These are phyloP conservation scores for Gallinago jamesoni DNA, from an alignment of 2,113 vertebrate species.

Conservation along the genomic window DNA sequence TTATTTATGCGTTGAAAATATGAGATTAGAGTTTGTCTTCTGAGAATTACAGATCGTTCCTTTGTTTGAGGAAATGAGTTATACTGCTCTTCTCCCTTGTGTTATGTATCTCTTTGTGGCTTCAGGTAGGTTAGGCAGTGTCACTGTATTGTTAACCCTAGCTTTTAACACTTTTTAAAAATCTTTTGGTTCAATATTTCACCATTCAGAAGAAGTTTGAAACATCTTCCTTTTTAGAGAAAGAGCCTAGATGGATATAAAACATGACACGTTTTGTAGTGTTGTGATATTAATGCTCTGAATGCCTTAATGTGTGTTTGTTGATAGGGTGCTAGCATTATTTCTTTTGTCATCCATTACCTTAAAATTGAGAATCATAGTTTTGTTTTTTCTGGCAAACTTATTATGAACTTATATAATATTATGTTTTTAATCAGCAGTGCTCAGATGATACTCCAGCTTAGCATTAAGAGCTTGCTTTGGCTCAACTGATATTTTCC, in stretches of 20 bases:
- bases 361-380: background rate
- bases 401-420: background rate
- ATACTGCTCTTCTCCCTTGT: background rate
- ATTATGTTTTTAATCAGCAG: background rate
- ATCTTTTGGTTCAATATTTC: background rate
- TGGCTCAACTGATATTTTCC: background rate
- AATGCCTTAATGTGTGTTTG: background rate
- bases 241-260: background rate
- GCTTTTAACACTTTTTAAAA: background rate
- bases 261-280: background rate
- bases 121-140: background rate
- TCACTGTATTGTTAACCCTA: background rate
- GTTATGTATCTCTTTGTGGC: background rate
- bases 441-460: background rate
- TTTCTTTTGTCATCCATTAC: background rate
- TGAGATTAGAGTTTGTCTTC: background rate
- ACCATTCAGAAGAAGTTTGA: background rate
- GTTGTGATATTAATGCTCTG: background rate
- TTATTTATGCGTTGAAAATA: background rate
- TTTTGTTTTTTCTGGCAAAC: background rate
- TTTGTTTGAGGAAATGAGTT: background rate
- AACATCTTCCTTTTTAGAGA: background rate
- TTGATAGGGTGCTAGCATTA: background rate
- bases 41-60: background rate
- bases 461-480: constrained; percentile 6